Conservation (phyloP, 1,140 invertebrate genomes). For the Batillaria attramentaria region DNA sequence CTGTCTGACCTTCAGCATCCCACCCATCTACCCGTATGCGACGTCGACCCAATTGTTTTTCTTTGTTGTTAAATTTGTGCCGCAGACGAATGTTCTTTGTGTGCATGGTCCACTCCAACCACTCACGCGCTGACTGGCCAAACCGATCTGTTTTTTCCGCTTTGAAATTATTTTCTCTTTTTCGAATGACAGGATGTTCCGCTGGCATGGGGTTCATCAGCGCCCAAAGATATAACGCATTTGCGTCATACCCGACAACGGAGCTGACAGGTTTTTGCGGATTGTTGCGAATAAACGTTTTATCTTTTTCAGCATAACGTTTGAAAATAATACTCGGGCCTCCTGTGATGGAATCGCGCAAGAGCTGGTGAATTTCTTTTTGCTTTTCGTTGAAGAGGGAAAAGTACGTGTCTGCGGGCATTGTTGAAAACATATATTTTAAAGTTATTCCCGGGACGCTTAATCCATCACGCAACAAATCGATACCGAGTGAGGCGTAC, state of each 20-base stretch:
- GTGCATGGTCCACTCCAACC: conserved; percentile 16
- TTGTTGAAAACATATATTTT: conserved; percentile 37
- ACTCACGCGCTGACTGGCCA: conserved; percentile 18
- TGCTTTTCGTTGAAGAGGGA: conserved; percentile 39
- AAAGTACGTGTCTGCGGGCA: conserved; percentile 27
- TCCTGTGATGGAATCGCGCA: conserved; percentile 38
- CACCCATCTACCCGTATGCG: conserved; percentile 6
- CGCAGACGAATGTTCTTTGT: not conserved
- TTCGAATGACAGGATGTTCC: conserved; percentile 24
- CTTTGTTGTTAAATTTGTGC: conserved; percentile 27
- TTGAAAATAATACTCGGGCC: conserved; percentile 45
- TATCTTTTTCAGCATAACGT: conserved; percentile 40
- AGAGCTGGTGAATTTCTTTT: conserved; percentile 32
- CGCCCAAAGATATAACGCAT: conserved; percentile 42
- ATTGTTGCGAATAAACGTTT: conserved; percentile 34
- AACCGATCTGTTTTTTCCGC: conserved; percentile 29
- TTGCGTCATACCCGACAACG: conserved; percentile 43
- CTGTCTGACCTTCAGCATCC: not conserved
- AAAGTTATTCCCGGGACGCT: conserved; percentile 43
- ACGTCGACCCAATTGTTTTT: conserved; percentile 18
- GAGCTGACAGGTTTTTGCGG: conserved; percentile 33
- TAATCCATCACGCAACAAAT: conserved; percentile 43
- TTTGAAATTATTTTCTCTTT: conserved; percentile 17
- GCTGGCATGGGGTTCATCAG: conserved; percentile 38
- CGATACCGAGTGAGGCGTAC: conserved; percentile 37